Evolutionary conservation across 1,140 invertebrate genomes (phyloP), one percentile per base, ranked within the genome.

Genomic region (Drosophila aff.): DNA sequence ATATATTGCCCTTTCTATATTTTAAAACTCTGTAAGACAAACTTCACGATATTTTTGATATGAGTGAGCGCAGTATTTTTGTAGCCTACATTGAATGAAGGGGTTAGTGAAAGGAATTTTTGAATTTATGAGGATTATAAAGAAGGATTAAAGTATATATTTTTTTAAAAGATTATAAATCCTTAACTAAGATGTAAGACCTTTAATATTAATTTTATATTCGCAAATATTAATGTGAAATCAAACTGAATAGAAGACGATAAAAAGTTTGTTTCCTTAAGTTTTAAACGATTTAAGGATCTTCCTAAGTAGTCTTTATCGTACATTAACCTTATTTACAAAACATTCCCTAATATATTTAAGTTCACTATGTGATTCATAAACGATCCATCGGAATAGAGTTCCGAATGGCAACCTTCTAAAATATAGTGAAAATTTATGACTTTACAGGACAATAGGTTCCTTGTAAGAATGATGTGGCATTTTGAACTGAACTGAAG

Each of bases 401-500:
- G 13, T 21, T 44, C 10, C 41, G 10, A 18, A 18, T 2, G 1
- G 9, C 18, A 21, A 4, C 8, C 18, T 4, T 44, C 4, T 2
- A 21, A 44, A 44, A 44, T 2, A 44, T 44, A 1, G 0, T 5
- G 15, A 2, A 16, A 16, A 40, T 40, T 6, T 40, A 15, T 44
- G 5, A 44, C 38, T n/a, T n/a, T 41, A n/a, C 40, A n/a, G 7
- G 4, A 9, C n/a, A 18, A 43, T 43, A 7, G 5, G 38, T 40
- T 41, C 16, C 16, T n/a, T 41, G 7, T 13, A 28, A 36, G 18
- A 28, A 41, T 9, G 3, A 41, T n/a, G 3, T n/a, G 3, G 6
- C 0, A 64, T 28, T 15, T 16, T 11, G 9, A 38, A 64, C 31
- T 26, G n/a, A 38, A 76, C 38, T 62, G 11, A 40, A 15, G 28